phyloP scores from a whole-genome alignment of 2,113 vertebrate species.

The Ramphastos sulfuratus region DNA sequence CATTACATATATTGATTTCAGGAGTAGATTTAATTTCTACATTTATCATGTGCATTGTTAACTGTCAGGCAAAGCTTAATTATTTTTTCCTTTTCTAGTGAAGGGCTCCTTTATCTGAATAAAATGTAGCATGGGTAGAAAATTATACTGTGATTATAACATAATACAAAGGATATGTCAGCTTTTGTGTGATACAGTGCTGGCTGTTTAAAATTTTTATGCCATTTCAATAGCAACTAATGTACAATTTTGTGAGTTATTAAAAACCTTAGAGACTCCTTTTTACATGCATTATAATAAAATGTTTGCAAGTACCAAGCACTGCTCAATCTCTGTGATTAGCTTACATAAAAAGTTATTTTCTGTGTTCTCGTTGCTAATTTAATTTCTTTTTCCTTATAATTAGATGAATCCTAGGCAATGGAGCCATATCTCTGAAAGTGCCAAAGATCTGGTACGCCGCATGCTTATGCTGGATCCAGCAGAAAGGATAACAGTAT shows the following conservation, averaged over 20 bases:
- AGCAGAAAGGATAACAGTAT: slow-evolving; percentile 98
- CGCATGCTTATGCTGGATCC: slow-evolving; percentile 99
- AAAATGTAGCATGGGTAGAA: background rate
- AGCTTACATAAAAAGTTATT: background rate
- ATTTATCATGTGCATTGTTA: background rate
- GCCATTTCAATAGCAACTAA: background rate
- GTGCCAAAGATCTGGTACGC: slow-evolving; percentile 97
- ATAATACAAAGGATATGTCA: background rate
- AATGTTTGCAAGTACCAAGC: background rate
- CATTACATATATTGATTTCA: background rate
- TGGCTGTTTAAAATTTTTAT: background rate
- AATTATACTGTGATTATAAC: background rate
- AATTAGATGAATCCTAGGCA: slow-evolving; percentile 96
- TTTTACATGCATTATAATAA: background rate
- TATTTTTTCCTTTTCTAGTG: background rate
- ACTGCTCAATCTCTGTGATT: background rate
- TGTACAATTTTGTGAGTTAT: background rate
- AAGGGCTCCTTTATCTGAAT: background rate
- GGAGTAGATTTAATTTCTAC: background rate
- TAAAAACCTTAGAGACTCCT: background rate
- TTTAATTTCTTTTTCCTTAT: background rate
- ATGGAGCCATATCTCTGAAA: slow-evolving; percentile 99
- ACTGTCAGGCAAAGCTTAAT: background rate
- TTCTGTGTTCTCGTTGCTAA: background rate
- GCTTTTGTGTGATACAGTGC: background rate